Evolutionary conservation across 2,888 invertebrate species (phyloP).

Genomic region (Hydrotaea diabolus): DNA sequence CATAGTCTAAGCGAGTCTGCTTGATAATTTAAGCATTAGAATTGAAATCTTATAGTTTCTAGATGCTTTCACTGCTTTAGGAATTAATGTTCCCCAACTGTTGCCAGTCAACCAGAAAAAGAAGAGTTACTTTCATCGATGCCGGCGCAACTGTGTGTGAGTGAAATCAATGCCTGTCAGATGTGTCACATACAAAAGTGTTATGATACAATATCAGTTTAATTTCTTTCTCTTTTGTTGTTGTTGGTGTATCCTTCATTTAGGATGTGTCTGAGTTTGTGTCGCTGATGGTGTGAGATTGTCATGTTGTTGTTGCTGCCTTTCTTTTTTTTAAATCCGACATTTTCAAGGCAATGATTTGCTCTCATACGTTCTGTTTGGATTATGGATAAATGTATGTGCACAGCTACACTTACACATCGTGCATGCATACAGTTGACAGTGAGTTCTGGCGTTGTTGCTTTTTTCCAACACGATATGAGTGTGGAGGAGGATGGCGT

Average conservation of each 20-base stretch:
- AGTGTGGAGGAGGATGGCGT: neutral
- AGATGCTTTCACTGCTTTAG: neutral
- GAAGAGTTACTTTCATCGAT: slow-evolving; percentile 21
- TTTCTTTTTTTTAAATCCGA: slow-evolving; percentile 9
- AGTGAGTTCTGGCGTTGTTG: too few relatives aligned
- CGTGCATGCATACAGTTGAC: too few relatives aligned
- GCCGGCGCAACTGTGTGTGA: slow-evolving; percentile 1
- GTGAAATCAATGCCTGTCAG: slow-evolving; percentile 54
- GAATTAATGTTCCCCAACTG: neutral
- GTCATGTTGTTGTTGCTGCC: neutral
- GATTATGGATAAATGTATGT: slow-evolving; percentile 21
- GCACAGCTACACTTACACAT: too few relatives aligned
- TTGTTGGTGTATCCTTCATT: neutral
- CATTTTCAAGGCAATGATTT: slow-evolving; percentile 56
- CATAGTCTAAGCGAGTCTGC: too few relatives aligned
- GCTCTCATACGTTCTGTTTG: slow-evolving; percentile 54
- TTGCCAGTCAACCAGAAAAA: neutral
- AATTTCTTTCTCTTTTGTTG: slow-evolving; percentile 25
- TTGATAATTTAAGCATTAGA: neutral
- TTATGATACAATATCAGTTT: slow-evolving; percentile 60
- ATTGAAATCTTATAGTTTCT: too few relatives aligned
- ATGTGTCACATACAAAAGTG: slow-evolving; percentile 64
- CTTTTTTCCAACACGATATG: too few relatives aligned
- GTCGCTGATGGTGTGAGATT: neutral
- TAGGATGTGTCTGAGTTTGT: neutral